A percentile compares a stretch with the other conserved stretches of the same genome.
These are phyloP conservation scores for Chaetops frenatus DNA, from an alignment of 2,113 vertebrate genomes.

Conservation along the genomic window DNA sequence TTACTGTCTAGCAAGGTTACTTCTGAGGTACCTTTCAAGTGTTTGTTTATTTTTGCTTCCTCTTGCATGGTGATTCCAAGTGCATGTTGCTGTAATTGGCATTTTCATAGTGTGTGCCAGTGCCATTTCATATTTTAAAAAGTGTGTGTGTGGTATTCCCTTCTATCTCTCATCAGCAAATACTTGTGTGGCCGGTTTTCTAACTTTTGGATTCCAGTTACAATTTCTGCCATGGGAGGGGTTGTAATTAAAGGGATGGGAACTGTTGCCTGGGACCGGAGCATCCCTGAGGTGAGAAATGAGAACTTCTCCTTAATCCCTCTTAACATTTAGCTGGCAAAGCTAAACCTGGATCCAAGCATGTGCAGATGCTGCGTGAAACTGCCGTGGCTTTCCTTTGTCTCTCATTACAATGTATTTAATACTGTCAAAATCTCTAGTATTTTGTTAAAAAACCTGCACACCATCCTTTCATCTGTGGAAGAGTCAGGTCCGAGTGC, in stretches of 20 bases:
- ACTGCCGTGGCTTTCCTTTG: neutral
- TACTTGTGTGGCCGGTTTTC: neutral
- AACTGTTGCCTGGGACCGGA: neutral
- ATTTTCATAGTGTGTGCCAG: neutral
- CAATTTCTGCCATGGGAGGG: neutral
- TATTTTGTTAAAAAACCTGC: neutral
- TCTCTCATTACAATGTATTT: neutral
- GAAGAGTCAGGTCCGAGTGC: neutral
- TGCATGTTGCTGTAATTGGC: slow-evolving; percentile 59
- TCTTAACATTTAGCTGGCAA: neutral
- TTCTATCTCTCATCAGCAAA: neutral
- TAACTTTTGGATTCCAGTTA: neutral
- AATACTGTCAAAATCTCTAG: neutral
- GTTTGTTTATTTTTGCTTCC: slow-evolving; percentile 66
- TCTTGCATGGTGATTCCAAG: slow-evolving; percentile 66
- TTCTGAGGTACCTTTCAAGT: slow-evolving; percentile 88
- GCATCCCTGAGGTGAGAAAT: neutral
- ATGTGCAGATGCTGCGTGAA: neutral
- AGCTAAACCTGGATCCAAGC: neutral
- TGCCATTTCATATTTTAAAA: neutral
- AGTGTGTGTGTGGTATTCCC: neutral
- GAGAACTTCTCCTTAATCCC: neutral
- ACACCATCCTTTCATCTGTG: neutral
- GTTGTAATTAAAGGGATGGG: neutral
- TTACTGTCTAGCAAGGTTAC: slow-evolving; percentile 95